A percentile compares a stretch with the other conserved stretches of the same genome.
phyloP scores from a whole-genome alignment of 2,888 invertebrate genomes.

The Aspidiotus destructor region DNA sequence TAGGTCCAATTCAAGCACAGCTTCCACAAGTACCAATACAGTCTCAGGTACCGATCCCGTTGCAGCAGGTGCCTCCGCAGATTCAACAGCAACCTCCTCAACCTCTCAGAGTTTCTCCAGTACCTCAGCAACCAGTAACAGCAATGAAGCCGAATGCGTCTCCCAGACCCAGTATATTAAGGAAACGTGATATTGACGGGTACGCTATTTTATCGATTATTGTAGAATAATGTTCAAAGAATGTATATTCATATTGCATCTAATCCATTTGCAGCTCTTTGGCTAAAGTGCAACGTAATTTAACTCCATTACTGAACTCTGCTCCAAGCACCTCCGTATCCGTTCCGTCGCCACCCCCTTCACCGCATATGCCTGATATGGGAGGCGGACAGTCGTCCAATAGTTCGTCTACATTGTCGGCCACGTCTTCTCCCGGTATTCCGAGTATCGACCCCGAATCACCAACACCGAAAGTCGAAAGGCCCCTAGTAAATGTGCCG shows the following conservation, averaged over 20 bases:
- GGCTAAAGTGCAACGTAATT: constrained; percentile 55
- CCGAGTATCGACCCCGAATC: constrained; percentile 41
- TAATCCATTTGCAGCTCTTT: constrained; percentile 45
- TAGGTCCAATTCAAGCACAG: constrained; percentile 6
- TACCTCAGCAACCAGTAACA: constrained; percentile 10
- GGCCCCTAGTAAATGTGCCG: constrained; percentile 20
- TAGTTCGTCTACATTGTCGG: constrained; percentile 82
- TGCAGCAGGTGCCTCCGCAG: background rate
- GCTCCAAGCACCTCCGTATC: constrained; percentile 37
- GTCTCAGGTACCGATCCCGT: background rate
- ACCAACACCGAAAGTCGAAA: constrained; percentile 33
- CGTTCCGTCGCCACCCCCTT: constrained; percentile 38
- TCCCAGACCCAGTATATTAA: constrained; percentile 71
- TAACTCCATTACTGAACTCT: constrained; percentile 44
- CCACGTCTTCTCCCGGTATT: constrained; percentile 68
- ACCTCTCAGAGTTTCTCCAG: constrained; percentile 13
- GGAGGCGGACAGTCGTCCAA: constrained; percentile 41
- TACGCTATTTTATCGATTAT: constrained; percentile 40
- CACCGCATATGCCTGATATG: constrained; percentile 37
- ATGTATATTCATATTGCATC: background rate
- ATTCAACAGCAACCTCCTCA: background rate
- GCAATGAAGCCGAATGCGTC: constrained; percentile 46
- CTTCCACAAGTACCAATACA: constrained; percentile 1
- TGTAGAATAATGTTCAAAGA: background rate
- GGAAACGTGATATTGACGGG: constrained; percentile 79